Conservation (phyloP, 2,888 invertebrate genomes). For the Papilio protenor region DNA sequence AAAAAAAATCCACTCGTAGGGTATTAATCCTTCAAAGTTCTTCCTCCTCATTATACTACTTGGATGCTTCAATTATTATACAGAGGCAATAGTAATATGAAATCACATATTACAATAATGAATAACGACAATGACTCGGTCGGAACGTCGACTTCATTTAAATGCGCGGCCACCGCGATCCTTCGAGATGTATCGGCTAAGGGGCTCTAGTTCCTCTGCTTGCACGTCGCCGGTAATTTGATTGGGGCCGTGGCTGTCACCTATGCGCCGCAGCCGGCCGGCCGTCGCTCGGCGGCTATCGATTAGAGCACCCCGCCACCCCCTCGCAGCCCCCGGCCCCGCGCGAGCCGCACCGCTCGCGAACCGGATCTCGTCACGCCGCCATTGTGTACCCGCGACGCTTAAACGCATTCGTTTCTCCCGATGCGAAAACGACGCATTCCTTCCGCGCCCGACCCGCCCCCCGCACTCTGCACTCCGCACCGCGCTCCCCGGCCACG, state of each 20-base stretch:
- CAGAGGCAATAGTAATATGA: background rate
- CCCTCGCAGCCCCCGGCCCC: conserved; percentile 45
- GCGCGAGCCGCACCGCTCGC: conserved; percentile 77
- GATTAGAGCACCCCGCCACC: conserved; percentile 71
- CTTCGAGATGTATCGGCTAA: conserved; percentile 51
- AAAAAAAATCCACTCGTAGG: background rate
- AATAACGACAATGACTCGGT: conserved; percentile 16
- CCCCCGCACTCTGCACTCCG: conserved; percentile 52
- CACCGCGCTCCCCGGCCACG: conserved; percentile 54
- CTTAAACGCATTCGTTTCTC: conserved; percentile 85
- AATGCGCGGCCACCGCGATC: conserved; percentile 43
- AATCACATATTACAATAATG: conserved; percentile 3
- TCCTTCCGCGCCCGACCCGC: conserved; percentile 81
- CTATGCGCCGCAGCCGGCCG: conserved; percentile 83
- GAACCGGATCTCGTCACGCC: conserved; percentile 85
- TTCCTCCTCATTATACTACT: background rate
- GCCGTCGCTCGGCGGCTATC: conserved; percentile 84
- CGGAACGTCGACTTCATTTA: conserved; percentile 46
- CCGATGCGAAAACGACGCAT: conserved; percentile 85
- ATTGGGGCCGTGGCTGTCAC: conserved; percentile 83
- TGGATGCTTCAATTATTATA: background rate
- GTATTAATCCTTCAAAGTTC: background rate
- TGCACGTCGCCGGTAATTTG: conserved; percentile 76
- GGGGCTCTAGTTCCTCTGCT: conserved; percentile 43
- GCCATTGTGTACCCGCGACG: conserved; percentile 84